Percentiles rank a stretch among this genome's conserved stretches.
phyloP scores from a whole-genome alignment of 2,113 vertebrate genomes.

The Porphyrio hochstetteri region DNA sequence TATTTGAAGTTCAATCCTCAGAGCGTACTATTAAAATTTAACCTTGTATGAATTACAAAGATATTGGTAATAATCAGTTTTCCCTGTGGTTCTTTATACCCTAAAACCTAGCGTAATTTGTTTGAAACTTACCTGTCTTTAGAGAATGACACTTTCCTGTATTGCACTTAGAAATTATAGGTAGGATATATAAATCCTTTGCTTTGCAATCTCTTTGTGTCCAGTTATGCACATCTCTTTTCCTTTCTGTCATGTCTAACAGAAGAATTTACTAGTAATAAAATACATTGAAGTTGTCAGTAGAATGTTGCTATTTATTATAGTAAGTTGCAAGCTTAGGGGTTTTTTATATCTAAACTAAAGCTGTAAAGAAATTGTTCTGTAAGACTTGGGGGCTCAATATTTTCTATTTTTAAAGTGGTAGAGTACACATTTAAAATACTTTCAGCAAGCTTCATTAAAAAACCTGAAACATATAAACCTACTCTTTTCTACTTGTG shows the following conservation, averaged over 20 bases:
- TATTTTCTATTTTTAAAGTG: background rate
- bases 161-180: background rate
- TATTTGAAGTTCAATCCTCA: background rate
- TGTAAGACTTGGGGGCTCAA: background rate
- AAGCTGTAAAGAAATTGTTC: background rate
- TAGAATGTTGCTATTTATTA: background rate
- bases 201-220: background rate
- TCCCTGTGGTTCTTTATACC: background rate
- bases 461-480: background rate
- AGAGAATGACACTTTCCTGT: background rate
- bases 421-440: background rate
- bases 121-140: background rate
- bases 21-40: background rate
- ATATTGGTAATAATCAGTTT: background rate
- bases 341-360: background rate
- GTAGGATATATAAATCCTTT: background rate
- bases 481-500: background rate
- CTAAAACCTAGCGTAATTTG: background rate
- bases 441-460: background rate
- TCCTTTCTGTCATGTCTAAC: background rate
- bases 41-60: background rate
- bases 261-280: background rate
- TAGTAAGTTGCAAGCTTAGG: background rate
- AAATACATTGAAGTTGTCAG: background rate
- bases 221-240: background rate